Percentiles rank a stretch among this genome's conserved stretches.
phyloP scores from a whole-genome alignment of 2,797 vertebrate genomes.

The Babyrousa celebensis region DNA sequence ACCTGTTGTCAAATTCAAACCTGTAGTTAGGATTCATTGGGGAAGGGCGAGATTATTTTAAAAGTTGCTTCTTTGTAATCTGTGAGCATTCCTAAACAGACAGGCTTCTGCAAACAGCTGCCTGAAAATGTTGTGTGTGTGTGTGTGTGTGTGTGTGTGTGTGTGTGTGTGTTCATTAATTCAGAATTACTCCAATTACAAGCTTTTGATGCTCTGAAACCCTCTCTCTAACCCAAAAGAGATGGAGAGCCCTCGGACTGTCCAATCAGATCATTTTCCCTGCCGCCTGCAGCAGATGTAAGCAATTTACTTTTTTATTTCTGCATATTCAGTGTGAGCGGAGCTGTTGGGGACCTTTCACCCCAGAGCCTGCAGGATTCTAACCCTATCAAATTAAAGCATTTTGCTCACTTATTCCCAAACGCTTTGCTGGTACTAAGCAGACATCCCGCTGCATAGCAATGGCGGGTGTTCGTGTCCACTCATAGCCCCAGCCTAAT shows the following conservation, averaged over 20 bases:
- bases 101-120: slow-evolving; percentile 94
- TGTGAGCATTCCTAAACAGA: slow-evolving; percentile 93
- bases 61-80: slow-evolving; percentile 87
- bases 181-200: slow-evolving; percentile 99
- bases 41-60: slow-evolving; percentile 76
- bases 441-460: slow-evolving; percentile 99
- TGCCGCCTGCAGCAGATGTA: slow-evolving; percentile 99
- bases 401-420: slow-evolving; percentile 99
- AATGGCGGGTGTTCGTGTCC: slow-evolving; percentile 98
- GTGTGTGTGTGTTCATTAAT: slow-evolving; percentile 96
- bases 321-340: slow-evolving; percentile 99
- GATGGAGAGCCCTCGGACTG: slow-evolving; percentile 96
- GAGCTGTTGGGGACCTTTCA: slow-evolving; percentile 97
- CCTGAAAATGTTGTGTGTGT: slow-evolving; percentile 90
- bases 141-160: slow-evolving; percentile 61
- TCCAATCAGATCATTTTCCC: slow-evolving; percentile 98
- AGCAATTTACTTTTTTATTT: slow-evolving; percentile 99
- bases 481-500: slow-evolving; percentile 98
- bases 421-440: slow-evolving; percentile 97
- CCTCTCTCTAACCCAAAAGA: slow-evolving; percentile 95
- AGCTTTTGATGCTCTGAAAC: slow-evolving; percentile 97
- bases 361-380: slow-evolving; percentile 99
- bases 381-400: slow-evolving; percentile 99
- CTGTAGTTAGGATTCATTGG: slow-evolving; percentile 55
- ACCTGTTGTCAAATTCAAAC: slow-evolving; percentile 84